Percentiles rank a stretch among this genome's conserved stretches.
Evolutionary conservation across 2,797 vertebrate genomes (phyloP).

Genomic region (Rhinogobio ventralis): DNA sequence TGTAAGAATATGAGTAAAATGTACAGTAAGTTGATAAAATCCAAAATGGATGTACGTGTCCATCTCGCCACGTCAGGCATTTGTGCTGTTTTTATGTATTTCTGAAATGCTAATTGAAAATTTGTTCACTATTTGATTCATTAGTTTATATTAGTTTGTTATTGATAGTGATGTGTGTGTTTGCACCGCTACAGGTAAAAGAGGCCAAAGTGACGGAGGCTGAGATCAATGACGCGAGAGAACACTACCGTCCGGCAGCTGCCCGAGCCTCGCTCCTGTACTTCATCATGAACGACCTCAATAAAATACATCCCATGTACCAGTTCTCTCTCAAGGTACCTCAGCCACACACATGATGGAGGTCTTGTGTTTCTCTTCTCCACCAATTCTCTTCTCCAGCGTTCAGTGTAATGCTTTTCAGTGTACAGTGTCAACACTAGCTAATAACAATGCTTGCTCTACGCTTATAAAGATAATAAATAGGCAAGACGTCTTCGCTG

Average conservation of each 20-base stretch:
- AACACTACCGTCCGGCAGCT: slow-evolving; percentile 89
- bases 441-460: not conserved
- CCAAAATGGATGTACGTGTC: not conserved
- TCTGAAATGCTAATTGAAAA: not conserved
- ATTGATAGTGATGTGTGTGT: slow-evolving; percentile 14
- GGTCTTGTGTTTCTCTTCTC: slow-evolving; percentile 51
- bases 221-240: slow-evolving; percentile 92
- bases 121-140: not conserved
- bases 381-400: slow-evolving; percentile 28
- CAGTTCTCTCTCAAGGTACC: slow-evolving; percentile 95
- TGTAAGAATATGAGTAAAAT: not conserved
- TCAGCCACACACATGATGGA: not conserved
- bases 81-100: not conserved
- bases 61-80: no score
- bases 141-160: not conserved
- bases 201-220: slow-evolving; percentile 90
- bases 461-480: not conserved
- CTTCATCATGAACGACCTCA: slow-evolving; percentile 94
- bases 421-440: slow-evolving; percentile 15
- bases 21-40: not conserved
- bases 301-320: slow-evolving; percentile 96
- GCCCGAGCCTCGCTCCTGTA: slow-evolving; percentile 89
- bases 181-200: slow-evolving; percentile 81
- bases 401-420: slow-evolving; percentile 42
- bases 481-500: not conserved